These are phyloP conservation scores for Sisyra nigra DNA, from an alignment of 2,888 invertebrate genomes.

Conservation along the genomic window DNA sequence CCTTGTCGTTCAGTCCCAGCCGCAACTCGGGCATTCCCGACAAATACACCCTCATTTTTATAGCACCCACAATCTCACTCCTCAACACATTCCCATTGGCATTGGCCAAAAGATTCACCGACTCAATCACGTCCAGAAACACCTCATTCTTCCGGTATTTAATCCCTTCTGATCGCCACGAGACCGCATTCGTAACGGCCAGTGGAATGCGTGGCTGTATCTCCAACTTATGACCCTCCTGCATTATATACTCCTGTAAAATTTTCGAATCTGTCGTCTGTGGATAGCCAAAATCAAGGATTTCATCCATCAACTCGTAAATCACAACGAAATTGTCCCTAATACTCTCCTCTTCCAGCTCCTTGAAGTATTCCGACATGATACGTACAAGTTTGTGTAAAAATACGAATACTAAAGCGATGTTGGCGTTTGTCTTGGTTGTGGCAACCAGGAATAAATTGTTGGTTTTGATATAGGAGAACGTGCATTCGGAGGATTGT, in stretches of 20 bases:
- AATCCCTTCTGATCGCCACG: conserved; percentile 90
- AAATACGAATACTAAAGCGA: conserved; percentile 78
- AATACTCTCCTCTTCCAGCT: conserved; percentile 88
- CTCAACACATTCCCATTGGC: conserved; percentile 85
- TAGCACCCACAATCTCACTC: conserved; percentile 87
- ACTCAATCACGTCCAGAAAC: conserved; percentile 90
- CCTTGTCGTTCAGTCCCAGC: conserved; percentile 84
- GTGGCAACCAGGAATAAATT: conserved; percentile 84
- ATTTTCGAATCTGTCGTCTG: conserved; percentile 93
- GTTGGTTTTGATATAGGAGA: conserved; percentile 86
- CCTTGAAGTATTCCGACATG: conserved; percentile 88
- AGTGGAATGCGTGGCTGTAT: conserved; percentile 78
- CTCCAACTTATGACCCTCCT: conserved; percentile 87
- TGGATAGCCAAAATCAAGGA: conserved; percentile 89
- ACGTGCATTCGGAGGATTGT: conserved; percentile 68
- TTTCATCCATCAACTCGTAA: conserved; percentile 82
- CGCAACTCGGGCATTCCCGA: conserved; percentile 92
- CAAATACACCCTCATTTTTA: conserved; percentile 89
- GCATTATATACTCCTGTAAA: conserved; percentile 86
- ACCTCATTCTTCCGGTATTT: conserved; percentile 95
- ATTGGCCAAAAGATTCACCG: conserved; percentile 81
- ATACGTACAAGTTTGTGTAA: conserved; percentile 82
- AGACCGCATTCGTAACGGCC: conserved; percentile 92
- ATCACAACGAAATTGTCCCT: conserved; percentile 97
- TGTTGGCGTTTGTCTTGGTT: conserved; percentile 84